Evolutionary conservation across 2,888 invertebrate species (phyloP).

Genomic region (Sphecodes monilicornis): DNA sequence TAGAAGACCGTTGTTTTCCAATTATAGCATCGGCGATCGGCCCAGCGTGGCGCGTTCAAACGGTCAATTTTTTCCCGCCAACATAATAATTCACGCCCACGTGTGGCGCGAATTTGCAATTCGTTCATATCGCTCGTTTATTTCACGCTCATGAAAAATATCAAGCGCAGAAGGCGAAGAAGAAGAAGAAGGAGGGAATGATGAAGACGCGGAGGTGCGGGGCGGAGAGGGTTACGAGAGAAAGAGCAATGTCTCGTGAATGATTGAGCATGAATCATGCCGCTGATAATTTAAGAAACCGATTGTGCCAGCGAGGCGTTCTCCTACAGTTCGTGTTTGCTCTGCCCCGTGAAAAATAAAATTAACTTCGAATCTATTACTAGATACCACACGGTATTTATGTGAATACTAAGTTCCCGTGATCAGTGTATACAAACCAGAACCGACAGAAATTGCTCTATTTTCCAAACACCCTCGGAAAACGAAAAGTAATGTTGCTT

Average conservation of each 20-base stretch:
- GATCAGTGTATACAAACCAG: neutral
- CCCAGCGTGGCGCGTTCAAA: constrained; percentile 3
- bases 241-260: constrained; percentile 58
- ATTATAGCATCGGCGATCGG: neutral
- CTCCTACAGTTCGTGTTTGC: constrained; percentile 1
- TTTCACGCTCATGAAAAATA: constrained; percentile 4
- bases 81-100: constrained; percentile 8
- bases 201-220: neutral
- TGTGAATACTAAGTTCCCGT: neutral
- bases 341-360: constrained; percentile 1
- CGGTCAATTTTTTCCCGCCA: constrained; percentile 8
- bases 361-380: constrained; percentile 7
- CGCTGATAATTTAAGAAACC: constrained; percentile 58
- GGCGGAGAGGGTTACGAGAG: neutral
- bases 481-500: neutral
- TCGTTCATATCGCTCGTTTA: constrained; percentile 14
- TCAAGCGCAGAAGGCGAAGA: neutral
- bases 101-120: neutral
- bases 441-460: neutral
- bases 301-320: constrained; percentile 38
- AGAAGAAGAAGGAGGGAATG: neutral
- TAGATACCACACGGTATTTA: neutral
- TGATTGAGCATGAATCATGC: constrained; percentile 65
- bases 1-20: neutral
- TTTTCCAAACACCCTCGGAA: neutral